phyloP scores from a whole-genome alignment of 2,888 invertebrate species.

The Lasioglossum leucozonium region DNA sequence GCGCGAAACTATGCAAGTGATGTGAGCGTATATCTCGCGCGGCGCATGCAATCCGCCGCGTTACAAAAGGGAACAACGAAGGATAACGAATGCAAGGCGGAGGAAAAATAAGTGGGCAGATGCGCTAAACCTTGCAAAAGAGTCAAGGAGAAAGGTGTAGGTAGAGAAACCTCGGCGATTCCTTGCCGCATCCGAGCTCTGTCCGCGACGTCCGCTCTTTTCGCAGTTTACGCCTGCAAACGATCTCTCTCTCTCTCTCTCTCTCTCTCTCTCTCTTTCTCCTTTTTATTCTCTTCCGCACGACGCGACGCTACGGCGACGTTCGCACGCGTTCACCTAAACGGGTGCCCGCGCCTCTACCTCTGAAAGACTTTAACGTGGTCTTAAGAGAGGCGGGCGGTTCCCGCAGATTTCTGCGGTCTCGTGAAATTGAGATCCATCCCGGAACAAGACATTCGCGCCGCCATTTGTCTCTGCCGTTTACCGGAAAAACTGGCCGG shows the following conservation, averaged over 20 bases:
- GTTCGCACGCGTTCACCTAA: conserved; percentile 4
- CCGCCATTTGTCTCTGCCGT: not conserved
- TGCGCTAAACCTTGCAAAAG: conserved; percentile 51
- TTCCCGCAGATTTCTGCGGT: conserved; percentile 13
- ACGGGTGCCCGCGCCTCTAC: not conserved
- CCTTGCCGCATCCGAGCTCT: conserved; percentile 31
- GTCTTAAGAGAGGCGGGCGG: not conserved
- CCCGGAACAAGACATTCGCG: conserved; percentile 11
- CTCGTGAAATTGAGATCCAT: conserved; percentile 13
- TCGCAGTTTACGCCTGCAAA: not conserved
- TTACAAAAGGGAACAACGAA: conserved; percentile 59
- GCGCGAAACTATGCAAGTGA: conserved; percentile 63
- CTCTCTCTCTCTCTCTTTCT: not conserved
- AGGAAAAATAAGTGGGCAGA: conserved; percentile 42
- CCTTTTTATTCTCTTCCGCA: not conserved
- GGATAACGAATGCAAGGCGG: conserved; percentile 54
- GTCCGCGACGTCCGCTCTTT: conserved; percentile 32
- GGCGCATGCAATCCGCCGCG: conserved; percentile 59
- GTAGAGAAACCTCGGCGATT: conserved; percentile 65
- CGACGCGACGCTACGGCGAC: not conserved
- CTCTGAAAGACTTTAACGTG: conserved; percentile 1
- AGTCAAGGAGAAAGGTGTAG: conserved; percentile 65
- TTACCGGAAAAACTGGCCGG: not conserved
- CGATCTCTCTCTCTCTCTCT: not conserved
- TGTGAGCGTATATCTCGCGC: conserved; percentile 57